phyloP scores from a whole-genome alignment of 2,113 vertebrate species.

The Salvelinus namaycush region DNA sequence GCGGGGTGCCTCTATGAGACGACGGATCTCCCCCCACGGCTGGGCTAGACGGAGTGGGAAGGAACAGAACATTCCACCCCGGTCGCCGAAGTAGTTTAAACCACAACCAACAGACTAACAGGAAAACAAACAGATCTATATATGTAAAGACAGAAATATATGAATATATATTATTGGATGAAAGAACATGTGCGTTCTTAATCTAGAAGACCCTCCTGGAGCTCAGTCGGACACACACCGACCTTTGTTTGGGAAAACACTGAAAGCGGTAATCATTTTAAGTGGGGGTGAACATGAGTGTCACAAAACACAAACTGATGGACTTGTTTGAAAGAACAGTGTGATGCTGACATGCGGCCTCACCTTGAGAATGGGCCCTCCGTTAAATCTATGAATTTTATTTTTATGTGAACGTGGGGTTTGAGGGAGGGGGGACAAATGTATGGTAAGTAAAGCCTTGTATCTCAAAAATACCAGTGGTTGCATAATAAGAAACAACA shows the following conservation, averaged over 20 bases:
- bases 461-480: neutral
- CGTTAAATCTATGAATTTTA: neutral
- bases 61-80: conserved; percentile 92
- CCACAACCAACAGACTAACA: conserved; percentile 34
- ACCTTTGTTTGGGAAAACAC: conserved; percentile 25
- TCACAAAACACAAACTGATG: neutral
- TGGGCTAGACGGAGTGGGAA: conserved; percentile 84
- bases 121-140: conserved; percentile 40
- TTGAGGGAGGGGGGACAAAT: neutral
- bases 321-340: neutral
- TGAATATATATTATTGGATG: conserved; percentile 56
- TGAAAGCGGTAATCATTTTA: conserved; percentile 3
- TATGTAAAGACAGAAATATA: conserved; percentile 54
- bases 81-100: conserved; percentile 86
- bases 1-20: conserved; percentile 66
- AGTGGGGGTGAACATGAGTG: neutral
- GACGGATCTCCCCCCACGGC: conserved; percentile 79
- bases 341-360: neutral
- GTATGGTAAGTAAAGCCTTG: conserved; percentile 1
- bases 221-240: conserved; percentile 16
- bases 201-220: conserved; percentile 8
- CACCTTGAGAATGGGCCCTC: neutral
- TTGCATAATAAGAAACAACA: neutral
- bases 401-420: neutral
- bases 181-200: conserved; percentile 10